Conservation (phyloP, 2,113 vertebrate species). For the Myotis brandtii region DNA sequence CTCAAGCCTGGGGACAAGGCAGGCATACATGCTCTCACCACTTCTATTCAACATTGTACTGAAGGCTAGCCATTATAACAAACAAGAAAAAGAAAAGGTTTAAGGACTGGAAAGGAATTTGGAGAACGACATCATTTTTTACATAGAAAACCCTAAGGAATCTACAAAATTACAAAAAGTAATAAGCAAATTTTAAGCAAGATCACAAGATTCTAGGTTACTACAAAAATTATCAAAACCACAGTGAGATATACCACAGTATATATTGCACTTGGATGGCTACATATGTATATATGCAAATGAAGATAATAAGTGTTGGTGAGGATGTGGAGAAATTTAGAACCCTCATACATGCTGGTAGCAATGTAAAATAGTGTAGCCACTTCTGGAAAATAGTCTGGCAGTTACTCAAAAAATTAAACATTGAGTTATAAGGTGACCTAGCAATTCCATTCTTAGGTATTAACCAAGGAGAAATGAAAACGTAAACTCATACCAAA, state of each 20-base stretch:
- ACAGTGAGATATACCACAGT: not conserved
- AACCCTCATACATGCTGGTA: not conserved
- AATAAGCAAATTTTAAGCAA: slow-evolving; percentile 43
- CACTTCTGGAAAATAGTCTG: slow-evolving; percentile 33
- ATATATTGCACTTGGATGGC: not conserved
- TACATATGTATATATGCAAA: slow-evolving; percentile 7
- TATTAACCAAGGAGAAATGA: slow-evolving; percentile 29
- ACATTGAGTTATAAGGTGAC: not conserved
- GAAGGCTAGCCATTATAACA: not conserved
- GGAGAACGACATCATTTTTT: slow-evolving; percentile 1
- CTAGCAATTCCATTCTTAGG: not conserved
- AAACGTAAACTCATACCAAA: not conserved
- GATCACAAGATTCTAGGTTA: not conserved
- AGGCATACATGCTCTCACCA: not conserved
- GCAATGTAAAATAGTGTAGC: not conserved
- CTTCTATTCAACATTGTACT: not conserved
- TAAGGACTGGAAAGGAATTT: slow-evolving; percentile 33
- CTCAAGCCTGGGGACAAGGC: not conserved
- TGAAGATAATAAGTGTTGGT: not conserved
- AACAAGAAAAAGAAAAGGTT: not conserved
- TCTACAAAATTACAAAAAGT: slow-evolving; percentile 41
- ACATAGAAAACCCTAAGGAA: slow-evolving; percentile 46
- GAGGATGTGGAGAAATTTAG: slow-evolving; percentile 32
- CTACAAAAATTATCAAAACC: slow-evolving; percentile 45
- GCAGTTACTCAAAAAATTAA: slow-evolving; percentile 27